These are phyloP conservation scores for Anabas testudineus DNA, from an alignment of 2,797 vertebrate genomes.

Conservation along the genomic window DNA sequence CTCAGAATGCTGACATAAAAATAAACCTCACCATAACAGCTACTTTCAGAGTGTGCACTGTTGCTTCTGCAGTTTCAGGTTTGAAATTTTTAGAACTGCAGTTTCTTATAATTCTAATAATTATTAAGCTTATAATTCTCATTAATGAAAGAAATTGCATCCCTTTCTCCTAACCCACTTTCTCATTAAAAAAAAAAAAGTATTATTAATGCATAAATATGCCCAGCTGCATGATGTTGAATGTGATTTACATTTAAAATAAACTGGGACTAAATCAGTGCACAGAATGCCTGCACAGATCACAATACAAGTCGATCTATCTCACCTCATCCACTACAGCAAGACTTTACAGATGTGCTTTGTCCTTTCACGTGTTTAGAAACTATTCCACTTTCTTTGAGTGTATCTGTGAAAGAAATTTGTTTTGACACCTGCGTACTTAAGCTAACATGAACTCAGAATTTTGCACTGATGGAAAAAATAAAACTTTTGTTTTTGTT, in stretches of 20 bases:
- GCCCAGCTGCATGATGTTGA: constrained; percentile 50
- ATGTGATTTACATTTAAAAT: constrained; percentile 50
- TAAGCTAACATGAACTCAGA: constrained; percentile 60
- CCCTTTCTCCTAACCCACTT: not conserved
- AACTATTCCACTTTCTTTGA: constrained; percentile 20
- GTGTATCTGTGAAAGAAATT: constrained; percentile 36
- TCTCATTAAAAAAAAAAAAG: not conserved
- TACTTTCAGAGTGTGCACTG: constrained; percentile 28
- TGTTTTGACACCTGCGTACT: constrained; percentile 42
- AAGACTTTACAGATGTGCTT: constrained; percentile 24
- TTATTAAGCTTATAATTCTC: not conserved
- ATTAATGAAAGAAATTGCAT: constrained; percentile 16
- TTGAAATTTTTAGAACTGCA: constrained; percentile 3
- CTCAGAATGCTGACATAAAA: constrained; percentile 18
- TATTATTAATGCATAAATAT: constrained; percentile 30
- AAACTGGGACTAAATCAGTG: constrained; percentile 37
- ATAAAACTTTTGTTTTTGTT: constrained; percentile 19
- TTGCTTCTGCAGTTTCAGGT: constrained; percentile 30
- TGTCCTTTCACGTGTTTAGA: constrained; percentile 16
- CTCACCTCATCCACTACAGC: constrained; percentile 23
- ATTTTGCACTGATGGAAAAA: constrained; percentile 76
- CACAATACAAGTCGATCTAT: constrained; percentile 20
- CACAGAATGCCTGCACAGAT: constrained; percentile 24
- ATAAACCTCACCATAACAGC: constrained; percentile 27
- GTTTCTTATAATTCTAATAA: no score